Evolutionary conservation across 2,888 invertebrate species (phyloP).

Genomic region (Drosophila fungiperda): DNA sequence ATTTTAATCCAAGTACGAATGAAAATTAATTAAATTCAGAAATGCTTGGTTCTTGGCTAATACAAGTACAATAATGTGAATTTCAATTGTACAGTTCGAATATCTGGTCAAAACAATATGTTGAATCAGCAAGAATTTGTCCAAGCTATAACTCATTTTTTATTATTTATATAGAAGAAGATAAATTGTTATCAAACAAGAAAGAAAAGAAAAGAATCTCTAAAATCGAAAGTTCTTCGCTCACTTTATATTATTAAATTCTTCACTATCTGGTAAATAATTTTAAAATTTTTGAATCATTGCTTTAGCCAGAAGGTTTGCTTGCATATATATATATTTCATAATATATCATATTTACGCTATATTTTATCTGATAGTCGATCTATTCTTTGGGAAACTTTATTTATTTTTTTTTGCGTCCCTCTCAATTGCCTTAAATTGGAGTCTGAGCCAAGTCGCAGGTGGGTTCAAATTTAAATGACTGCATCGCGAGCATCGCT

Average conservation of each 20-base stretch:
- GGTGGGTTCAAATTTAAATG: not conserved
- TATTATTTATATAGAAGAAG: not conserved
- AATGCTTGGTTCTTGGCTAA: not conserved
- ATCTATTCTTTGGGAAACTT: not conserved
- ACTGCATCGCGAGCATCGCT: slow-evolving; percentile 42
- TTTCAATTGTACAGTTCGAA: not conserved
- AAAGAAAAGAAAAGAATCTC: not conserved
- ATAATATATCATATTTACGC: not conserved
- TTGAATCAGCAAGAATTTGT: not conserved
- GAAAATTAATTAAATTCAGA: not conserved
- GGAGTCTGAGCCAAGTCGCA: not conserved
- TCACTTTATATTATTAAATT: not conserved
- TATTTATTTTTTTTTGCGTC: not conserved
- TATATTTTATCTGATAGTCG: no score
- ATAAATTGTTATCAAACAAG: not conserved
- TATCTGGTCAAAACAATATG: not conserved
- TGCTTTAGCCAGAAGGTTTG: not conserved
- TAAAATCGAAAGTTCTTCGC: not conserved
- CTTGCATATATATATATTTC: not conserved
- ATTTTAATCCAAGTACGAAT: not conserved
- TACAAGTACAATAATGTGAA: not conserved
- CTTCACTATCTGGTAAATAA: not conserved
- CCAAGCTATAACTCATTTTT: no score
- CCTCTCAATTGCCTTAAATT: not conserved
- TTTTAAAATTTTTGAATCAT: not conserved